A percentile compares a stretch with the other conserved stretches of the same genome.
These are phyloP conservation scores for Crioceris asparagi DNA, from an alignment of 2,888 invertebrate species.

Conservation along the genomic window DNA sequence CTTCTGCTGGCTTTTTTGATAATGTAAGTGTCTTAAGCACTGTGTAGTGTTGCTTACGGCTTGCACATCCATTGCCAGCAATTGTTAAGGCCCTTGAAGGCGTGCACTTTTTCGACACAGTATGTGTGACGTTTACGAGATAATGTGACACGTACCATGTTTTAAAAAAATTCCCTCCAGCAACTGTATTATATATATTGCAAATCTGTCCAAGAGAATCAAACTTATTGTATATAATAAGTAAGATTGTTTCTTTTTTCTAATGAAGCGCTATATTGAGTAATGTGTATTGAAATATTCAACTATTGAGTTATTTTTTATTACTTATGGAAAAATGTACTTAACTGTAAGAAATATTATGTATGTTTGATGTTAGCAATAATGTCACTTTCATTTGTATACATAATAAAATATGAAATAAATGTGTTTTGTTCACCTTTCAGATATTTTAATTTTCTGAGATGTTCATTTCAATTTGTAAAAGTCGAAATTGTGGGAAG, in stretches of 20 bases:
- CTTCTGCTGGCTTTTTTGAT: constrained; percentile 23
- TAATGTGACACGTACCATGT: constrained; percentile 20
- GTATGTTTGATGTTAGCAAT: constrained; percentile 42
- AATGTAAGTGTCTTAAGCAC: constrained; percentile 31
- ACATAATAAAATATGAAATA: constrained; percentile 36
- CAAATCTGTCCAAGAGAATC: constrained; percentile 40
- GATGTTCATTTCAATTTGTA: no score
- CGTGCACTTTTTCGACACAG: constrained; percentile 11
- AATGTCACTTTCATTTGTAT: constrained; percentile 37
- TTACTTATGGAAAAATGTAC: constrained; percentile 37
- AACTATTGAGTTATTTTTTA: constrained; percentile 35
- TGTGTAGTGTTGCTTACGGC: constrained; percentile 33
- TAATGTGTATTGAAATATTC: constrained; percentile 33
- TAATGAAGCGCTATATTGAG: constrained; percentile 34
- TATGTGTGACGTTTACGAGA: constrained; percentile 16
- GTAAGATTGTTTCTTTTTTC: constrained; percentile 35
- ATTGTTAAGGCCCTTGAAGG: constrained; percentile 28
- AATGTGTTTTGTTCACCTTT: constrained; percentile 41
- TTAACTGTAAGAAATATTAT: constrained; percentile 37
- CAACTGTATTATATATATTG: constrained; percentile 37
- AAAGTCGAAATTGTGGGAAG: no score
- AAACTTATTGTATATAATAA: constrained; percentile 39
- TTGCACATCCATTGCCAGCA: constrained; percentile 35
- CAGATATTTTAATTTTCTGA: no score
- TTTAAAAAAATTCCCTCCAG: constrained; percentile 39